Conservation (phyloP, 2,113 vertebrate genomes). For the Solea senegalensis region DNA sequence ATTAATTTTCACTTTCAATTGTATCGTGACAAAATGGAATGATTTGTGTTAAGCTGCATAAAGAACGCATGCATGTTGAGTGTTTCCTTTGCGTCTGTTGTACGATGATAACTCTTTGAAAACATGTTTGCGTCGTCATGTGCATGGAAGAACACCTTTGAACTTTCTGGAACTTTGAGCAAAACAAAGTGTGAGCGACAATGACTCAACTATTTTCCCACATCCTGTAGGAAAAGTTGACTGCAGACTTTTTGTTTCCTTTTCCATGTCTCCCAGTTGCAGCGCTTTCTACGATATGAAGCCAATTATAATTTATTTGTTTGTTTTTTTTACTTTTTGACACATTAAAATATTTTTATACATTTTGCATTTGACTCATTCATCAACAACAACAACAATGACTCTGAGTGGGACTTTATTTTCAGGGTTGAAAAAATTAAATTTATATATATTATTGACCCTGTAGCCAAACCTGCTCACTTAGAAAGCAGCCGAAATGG, state of each 20-base stretch:
- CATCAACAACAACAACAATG: neutral
- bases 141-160: slow-evolving; percentile 54
- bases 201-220: slow-evolving; percentile 7
- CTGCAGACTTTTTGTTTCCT: slow-evolving; percentile 4
- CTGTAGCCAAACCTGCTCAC: no score
- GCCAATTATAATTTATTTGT: slow-evolving; percentile 64
- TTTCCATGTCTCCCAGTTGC: slow-evolving; percentile 18
- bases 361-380: slow-evolving; percentile 5
- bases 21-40: slow-evolving; percentile 41
- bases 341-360: slow-evolving; percentile 81
- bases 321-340: slow-evolving; percentile 70
- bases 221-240: neutral
- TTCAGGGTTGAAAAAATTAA: no score
- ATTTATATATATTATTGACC: no score
- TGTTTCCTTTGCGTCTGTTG: slow-evolving; percentile 47
- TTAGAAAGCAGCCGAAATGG: no score
- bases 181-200: slow-evolving; percentile 6
- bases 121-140: slow-evolving; percentile 19
- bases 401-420: no score
- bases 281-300: slow-evolving; percentile 41
- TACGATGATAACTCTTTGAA: slow-evolving; percentile 33
- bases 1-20: slow-evolving; percentile 32
- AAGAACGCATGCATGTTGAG: slow-evolving; percentile 61
- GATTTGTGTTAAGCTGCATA: slow-evolving; percentile 46
- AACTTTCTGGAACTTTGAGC: slow-evolving; percentile 22